phyloP scores from a whole-genome alignment of 2,797 vertebrate species.

The Falco rusticolus region DNA sequence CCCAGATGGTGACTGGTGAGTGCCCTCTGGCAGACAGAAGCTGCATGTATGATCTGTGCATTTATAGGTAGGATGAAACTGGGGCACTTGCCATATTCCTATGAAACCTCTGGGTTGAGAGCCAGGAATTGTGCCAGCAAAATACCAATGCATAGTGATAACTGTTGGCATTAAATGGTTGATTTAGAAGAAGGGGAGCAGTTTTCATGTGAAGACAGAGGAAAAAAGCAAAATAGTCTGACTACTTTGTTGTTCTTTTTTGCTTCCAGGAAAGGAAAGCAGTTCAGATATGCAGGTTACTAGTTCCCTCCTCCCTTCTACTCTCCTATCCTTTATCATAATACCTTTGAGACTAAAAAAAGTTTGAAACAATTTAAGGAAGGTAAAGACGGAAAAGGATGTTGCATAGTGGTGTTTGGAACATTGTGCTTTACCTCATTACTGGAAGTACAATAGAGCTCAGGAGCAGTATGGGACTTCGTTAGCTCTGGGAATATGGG shows the following conservation, averaged over 20 bases:
- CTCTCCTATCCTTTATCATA: neutral
- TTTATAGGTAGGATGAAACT: constrained; percentile 32
- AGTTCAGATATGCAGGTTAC: neutral
- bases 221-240: neutral
- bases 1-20: neutral
- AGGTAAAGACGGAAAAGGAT: neutral
- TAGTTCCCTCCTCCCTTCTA: neutral
- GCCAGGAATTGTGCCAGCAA: constrained; percentile 4
- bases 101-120: neutral
- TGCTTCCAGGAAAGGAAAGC: neutral
- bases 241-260: neutral
- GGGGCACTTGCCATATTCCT: neutral
- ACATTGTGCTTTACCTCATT: neutral
- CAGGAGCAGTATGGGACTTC: neutral
- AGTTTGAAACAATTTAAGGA: constrained; percentile 13
- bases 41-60: constrained; percentile 5
- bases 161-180: neutral
- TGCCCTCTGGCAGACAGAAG: neutral
- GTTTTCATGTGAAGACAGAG: neutral
- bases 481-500: constrained; percentile 6
- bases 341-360: neutral
- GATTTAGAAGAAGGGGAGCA: constrained; percentile 8
- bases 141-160: neutral
- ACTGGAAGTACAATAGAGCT: neutral
- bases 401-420: neutral